Base-by-base conservation (phyloP, 2,113 vertebrate genomes). In the Poicephalus meyeri region DNA sequence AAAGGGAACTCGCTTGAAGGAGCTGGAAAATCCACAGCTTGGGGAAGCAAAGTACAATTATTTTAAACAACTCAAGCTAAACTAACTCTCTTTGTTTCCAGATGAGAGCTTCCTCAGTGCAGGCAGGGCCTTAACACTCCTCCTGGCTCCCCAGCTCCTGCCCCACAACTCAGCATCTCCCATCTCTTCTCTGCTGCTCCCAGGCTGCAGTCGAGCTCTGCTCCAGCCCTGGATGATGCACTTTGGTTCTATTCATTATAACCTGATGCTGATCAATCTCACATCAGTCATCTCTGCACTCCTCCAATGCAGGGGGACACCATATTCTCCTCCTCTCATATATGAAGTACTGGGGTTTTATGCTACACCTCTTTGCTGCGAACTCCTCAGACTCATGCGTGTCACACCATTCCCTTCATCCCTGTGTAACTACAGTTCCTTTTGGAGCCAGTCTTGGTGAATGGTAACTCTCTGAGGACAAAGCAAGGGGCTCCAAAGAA, bases 51-150 rank as follows among this genome's bases (percentile, higher is more conserved):
- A 93, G 80, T 86, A 93, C 76, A 93, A 94, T 95, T 94, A 94
- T 95, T 96, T 95, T 81, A 93, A 96, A 91, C 80, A 92, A 88
- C 60, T 95, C 91, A 93, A 94, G 66, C 78, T 96, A 93, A 95
- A 89, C 72, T 91, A 95, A 95, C 66, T 77, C 49, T 71, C 46
- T 74, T 0, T 0, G 41, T 95, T 96, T 95, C 78, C 74, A 85
- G 80, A 79, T 52, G 70, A 91, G 39, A 93, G 65, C 42, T 86
- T 58, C 66, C 33, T 19, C 44, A 39, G 35, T 1, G 1, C 41
- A 44, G 41, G 56, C 50, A 69, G 20, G 39, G 17, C 11, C 42
- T 0, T 0, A 0, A 1, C 31, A 6, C 64, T 61, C 25, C 49
- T 53, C 33, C 68, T 74, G 86, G 20, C 53, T 29, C 11, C 64